Base-by-base conservation (phyloP, 2,113 vertebrate species). In the Cheirogaleus medius region DNA sequence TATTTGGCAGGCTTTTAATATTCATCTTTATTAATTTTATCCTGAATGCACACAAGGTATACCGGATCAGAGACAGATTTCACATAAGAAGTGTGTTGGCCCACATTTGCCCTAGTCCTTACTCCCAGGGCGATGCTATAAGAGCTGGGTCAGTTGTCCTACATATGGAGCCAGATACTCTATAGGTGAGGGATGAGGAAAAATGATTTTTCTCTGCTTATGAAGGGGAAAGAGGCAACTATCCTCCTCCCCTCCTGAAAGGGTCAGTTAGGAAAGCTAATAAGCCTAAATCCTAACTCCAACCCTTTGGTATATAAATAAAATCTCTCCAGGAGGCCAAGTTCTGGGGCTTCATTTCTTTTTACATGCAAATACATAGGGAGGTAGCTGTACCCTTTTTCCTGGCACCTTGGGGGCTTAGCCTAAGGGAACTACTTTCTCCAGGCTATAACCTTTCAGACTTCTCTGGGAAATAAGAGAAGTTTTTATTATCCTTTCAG, bases 1-100 rank as follows among this genome's bases (percentile, higher is more conserved):
- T 91, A 86, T 17, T 77, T 95, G 13, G 7, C 34, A 54, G 34
- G 14, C 54, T 81, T 83, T 95, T 69, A 87, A 47, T 78, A 11
- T 14, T 63, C 7, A 71, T 73, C 58, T 80, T 91, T 95, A 66
- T 82, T 87, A 87, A 81, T 87, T 87, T 87, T 56, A 87, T 80
- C 56, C 44, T 42, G 9, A 56, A 37, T 56, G 37, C 20, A 82
- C 18, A 34, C 15, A 29, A 27, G 27, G 20, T 76, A 54, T 76
- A 76, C 44, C 64, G 44, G 44, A 47, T 76, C 37, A 73, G 49
- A 84, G 56, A 39, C 47, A 47, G 63, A 54, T 32, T 76, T 92
- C 25, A 64, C 34, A 85, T 86, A 86, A 58, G 21, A 80, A 64
- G 5, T 74, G 17, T 74, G 6, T 52, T 60, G 47, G 29, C 37